Evolutionary conservation across 2,797 vertebrate species (phyloP).

Genomic region (Ceryle rudis): DNA sequence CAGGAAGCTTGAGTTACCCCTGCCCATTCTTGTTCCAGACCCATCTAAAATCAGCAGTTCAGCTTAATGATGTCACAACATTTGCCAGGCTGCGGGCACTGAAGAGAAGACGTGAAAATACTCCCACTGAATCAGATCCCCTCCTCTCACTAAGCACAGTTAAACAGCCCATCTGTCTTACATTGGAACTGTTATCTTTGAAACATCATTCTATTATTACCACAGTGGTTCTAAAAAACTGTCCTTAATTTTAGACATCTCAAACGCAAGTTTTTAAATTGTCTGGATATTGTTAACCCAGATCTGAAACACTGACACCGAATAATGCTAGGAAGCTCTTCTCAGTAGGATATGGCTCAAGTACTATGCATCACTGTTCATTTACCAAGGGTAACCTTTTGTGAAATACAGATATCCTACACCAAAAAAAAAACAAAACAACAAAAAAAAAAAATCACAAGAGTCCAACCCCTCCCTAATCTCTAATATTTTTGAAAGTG

Average conservation of each 20-base stretch:
- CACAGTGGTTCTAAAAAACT: slow-evolving; percentile 74
- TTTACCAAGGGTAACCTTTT: slow-evolving; percentile 70
- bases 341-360: slow-evolving; percentile 35
- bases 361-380: slow-evolving; percentile 44
- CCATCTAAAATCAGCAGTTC: slow-evolving; percentile 81
- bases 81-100: slow-evolving; percentile 82
- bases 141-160: slow-evolving; percentile 81
- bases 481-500: slow-evolving; percentile 89
- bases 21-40: slow-evolving; percentile 83
- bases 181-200: slow-evolving; percentile 78
- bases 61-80: slow-evolving; percentile 84
- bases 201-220: slow-evolving; percentile 80
- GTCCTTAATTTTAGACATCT: slow-evolving; percentile 76
- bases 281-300: slow-evolving; percentile 60
- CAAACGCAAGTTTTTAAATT: slow-evolving; percentile 70
- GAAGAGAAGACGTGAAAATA: slow-evolving; percentile 79
- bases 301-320: slow-evolving; percentile 60
- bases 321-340: slow-evolving; percentile 25
- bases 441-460: slow-evolving; percentile 69
- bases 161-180: slow-evolving; percentile 88
- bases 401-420: slow-evolving; percentile 73
- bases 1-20: slow-evolving; percentile 80
- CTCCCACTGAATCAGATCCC: slow-evolving; percentile 73
- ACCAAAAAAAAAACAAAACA: background rate
- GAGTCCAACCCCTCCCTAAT: slow-evolving; percentile 80